Conservation (phyloP, 2,797 vertebrate genomes). For the Lophura swinhoii region DNA sequence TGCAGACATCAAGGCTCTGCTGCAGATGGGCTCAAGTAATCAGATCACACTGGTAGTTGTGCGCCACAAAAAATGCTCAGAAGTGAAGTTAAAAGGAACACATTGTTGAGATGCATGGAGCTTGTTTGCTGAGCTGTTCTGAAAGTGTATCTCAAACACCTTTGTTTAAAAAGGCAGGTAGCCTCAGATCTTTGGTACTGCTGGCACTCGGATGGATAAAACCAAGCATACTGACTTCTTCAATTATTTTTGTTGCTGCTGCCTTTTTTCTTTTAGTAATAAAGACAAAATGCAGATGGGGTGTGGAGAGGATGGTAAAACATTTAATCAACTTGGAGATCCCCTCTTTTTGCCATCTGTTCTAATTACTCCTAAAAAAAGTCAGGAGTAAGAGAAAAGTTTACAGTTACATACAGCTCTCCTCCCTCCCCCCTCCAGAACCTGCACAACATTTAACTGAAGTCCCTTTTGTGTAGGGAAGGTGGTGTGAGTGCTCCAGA, state of each 20-base stretch:
- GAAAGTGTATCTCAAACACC: not conserved
- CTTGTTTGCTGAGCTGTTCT: not conserved
- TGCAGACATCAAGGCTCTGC: not conserved
- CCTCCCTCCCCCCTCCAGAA: not conserved
- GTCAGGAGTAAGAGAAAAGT: not conserved
- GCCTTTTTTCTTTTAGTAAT: not conserved
- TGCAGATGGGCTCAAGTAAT: not conserved
- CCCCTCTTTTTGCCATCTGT: not conserved
- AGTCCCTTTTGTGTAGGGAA: not conserved
- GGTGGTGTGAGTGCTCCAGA: rapidly evolving
- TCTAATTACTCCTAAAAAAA: not conserved
- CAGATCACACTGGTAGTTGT: not conserved
- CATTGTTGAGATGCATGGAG: not conserved
- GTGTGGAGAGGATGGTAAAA: not conserved
- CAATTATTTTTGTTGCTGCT: not conserved
- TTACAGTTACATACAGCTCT: not conserved
- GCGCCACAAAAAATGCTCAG: not conserved
- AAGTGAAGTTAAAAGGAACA: not conserved
- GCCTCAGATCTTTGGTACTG: not conserved
- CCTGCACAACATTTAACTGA: not conserved
- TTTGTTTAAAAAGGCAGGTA: not conserved
- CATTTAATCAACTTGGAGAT: not conserved
- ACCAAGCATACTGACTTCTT: not conserved
- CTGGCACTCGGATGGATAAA: not conserved
- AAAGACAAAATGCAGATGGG: not conserved